These are phyloP conservation scores for Phoebastria nigripes DNA, from an alignment of 2,797 vertebrate species.

Conservation along the genomic window DNA sequence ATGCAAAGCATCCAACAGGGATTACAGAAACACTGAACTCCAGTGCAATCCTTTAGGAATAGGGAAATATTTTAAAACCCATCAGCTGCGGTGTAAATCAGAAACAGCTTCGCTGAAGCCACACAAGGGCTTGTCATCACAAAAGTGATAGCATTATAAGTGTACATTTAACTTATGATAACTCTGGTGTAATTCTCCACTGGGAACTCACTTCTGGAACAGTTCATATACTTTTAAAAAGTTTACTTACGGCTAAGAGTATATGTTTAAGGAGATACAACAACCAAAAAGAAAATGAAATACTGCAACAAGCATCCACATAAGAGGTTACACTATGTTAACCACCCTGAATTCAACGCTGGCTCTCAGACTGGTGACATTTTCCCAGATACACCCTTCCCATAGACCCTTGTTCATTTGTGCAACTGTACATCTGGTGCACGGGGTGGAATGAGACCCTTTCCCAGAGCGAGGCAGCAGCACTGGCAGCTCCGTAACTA, in stretches of 20 bases:
- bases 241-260: background rate
- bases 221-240: background rate
- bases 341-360: background rate
- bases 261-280: background rate
- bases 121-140: background rate
- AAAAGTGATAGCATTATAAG: background rate
- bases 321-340: background rate
- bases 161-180: background rate
- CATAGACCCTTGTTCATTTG: background rate
- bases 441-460: background rate
- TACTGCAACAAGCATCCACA: background rate
- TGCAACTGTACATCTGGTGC: background rate
- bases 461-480: rapidly evolving
- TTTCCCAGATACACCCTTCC: background rate
- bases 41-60: background rate
- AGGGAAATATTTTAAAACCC: background rate
- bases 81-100: background rate
- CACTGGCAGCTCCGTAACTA: background rate
- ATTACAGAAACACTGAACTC: background rate
- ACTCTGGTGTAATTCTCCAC: background rate
- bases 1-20: background rate
- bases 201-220: background rate
- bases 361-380: background rate
- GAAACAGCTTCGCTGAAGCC: background rate
- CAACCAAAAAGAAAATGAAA: background rate